phyloP scores from a whole-genome alignment of 1,140 invertebrate species.

The Philaenus spumarius region DNA sequence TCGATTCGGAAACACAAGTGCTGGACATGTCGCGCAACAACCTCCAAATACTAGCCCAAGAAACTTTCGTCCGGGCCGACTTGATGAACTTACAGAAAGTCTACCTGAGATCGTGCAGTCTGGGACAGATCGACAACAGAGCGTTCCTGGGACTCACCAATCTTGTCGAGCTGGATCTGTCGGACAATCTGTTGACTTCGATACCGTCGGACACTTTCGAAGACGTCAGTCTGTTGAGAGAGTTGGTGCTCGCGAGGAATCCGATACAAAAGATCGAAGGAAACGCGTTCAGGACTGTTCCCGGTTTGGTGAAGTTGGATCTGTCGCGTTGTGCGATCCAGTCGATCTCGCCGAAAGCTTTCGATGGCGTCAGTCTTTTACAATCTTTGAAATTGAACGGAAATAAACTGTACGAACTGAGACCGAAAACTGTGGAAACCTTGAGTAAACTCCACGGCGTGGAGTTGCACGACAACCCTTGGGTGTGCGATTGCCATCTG shows the following conservation, averaged over 20 bases:
- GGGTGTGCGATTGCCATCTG: slow-evolving; percentile 83
- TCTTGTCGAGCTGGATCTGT: slow-evolving; percentile 80
- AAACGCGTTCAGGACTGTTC: slow-evolving; percentile 64
- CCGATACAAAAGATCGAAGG: slow-evolving; percentile 70
- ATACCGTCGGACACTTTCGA: slow-evolving; percentile 72
- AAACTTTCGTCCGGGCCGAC: slow-evolving; percentile 70
- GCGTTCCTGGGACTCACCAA: slow-evolving; percentile 80
- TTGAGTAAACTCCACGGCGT: slow-evolving; percentile 69
- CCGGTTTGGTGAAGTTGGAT: slow-evolving; percentile 75
- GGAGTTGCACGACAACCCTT: slow-evolving; percentile 84
- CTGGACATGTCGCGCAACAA: slow-evolving; percentile 82
- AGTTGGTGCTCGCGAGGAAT: slow-evolving; percentile 71
- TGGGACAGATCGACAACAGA: slow-evolving; percentile 74
- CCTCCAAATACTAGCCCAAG: slow-evolving; percentile 68
- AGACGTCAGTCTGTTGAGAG: slow-evolving; percentile 69
- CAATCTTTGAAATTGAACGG: slow-evolving; percentile 74
- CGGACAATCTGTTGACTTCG: slow-evolving; percentile 67
- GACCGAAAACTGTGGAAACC: slow-evolving; percentile 62
- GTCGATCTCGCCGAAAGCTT: slow-evolving; percentile 66
- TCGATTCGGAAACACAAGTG: slow-evolving; percentile 83
- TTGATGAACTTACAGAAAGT: slow-evolving; percentile 81
- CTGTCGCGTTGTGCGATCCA: slow-evolving; percentile 73
- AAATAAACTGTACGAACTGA: slow-evolving; percentile 66
- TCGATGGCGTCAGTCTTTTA: slow-evolving; percentile 66
- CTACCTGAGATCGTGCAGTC: slow-evolving; percentile 69